Evolutionary conservation across 2,797 vertebrate genomes (phyloP), one percentile per base, ranked within the genome.

Genomic region (Molossus alvarezi): DNA sequence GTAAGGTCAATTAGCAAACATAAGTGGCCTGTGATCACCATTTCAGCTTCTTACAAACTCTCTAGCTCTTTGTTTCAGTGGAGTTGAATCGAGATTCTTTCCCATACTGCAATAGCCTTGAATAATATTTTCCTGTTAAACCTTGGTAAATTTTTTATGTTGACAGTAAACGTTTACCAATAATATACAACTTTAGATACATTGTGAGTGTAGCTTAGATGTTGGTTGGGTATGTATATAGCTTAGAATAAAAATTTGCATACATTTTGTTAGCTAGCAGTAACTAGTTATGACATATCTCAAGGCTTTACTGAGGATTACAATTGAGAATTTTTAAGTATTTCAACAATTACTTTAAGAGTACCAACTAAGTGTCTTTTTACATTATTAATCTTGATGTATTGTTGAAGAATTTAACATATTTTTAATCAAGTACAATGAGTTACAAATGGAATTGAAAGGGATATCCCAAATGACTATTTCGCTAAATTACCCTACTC

Each of bases 341-440:
- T 86, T 77, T 82, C 37, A 88, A 62, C 5, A 27, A 10, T 77
- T 51, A 92, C 17, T 60, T 65, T 57, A 20, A 79, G 17, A 71
- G 17, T 20, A 73, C 3, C 9, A 41, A 51, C 7, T 71, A 79
- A 57, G 2, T 17, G 0, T 73, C 33, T 75, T 93, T 83, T 64
- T 83, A 71, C 8, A 85, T 10, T 95, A 83, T 81, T 95, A 67
- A 65, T 85, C 33, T 91, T 77, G 6, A 88, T 89, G 3, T 5
- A 33, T 21, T 86, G 93, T 55, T 75, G 53, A 85, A 87, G 48
- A 90, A 37, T 27, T 73, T 69, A 93, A 53, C 11, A 23, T 88
- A 37, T 69, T 90, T 96, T 86, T 91, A 91, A 88, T 94, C 23
- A 87, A 79, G 29, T 23, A 91, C 53, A 87, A 83, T 82, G 67